Base-by-base conservation (phyloP, 2,113 vertebrate species). In the Elanoides forficatus region DNA sequence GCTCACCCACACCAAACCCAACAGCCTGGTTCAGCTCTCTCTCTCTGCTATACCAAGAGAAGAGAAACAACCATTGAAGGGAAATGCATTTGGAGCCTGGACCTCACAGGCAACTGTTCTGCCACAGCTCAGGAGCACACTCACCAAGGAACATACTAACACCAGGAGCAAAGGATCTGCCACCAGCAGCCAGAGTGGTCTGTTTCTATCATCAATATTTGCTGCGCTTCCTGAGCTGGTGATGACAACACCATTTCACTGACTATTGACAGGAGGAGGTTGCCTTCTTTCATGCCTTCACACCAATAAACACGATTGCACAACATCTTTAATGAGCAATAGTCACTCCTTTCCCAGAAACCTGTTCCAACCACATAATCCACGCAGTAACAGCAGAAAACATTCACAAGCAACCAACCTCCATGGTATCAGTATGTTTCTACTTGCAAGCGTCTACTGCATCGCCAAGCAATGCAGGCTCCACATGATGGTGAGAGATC, bases 401-500 rank as follows among this genome's bases (percentile, higher is more conserved):
- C 74, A 62, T 40, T 59, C 15, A 70, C 16, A 59, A 40, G 48
- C 48, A 40, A 43, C 55, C 42, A 73, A 9, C 17, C 43, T 74
- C 34, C 27, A 29, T 18, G 38, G 25, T 36, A 40, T 53, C 70
- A 9, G 15, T n/a, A 9, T 11, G 29, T 70, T 88, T 47, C 50
- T 59, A 25, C 34, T 53, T 47, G 40, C 50, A 66, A 58, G 56
- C 2, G 3, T 8, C 48, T 27, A 25, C 17, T 18, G 43, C 34
- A 27, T 8, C 4, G 3, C 43, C 67, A 52, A 74, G 67, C 29
- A 15, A 56, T 5, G 30, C 36, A 27, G 32, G 29, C 19, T 80
- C 73, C 84, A 34, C 0, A 0, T 0, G 0, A 29, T 0, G 18
- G 34, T 8, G 30, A 30, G 22, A n/a, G n/a, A 58, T 76, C 2